Percentiles rank a stretch among this genome's conserved stretches.
Conservation (phyloP, 2,797 vertebrate genomes). For the Peromyscus eremicus region DNA sequence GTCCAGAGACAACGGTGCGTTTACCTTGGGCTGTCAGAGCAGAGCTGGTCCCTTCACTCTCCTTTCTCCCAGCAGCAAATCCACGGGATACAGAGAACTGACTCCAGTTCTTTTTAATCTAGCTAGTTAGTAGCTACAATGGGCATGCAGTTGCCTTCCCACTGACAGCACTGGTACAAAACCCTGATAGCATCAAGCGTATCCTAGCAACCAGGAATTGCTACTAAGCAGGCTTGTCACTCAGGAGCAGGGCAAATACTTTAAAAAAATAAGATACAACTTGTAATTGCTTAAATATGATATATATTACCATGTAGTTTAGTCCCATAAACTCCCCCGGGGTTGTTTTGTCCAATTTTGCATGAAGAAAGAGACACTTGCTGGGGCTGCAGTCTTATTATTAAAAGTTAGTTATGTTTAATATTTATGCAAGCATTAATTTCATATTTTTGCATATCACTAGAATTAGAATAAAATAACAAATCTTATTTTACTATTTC, state of each 20-base stretch:
- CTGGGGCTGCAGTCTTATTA: background rate
- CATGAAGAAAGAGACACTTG: background rate
- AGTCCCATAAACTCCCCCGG: background rate
- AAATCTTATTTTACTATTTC: background rate
- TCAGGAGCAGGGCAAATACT: background rate
- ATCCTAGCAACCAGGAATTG: background rate
- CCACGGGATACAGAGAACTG: background rate
- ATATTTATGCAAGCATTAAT: background rate
- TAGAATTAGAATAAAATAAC: background rate
- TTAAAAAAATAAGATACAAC: background rate
- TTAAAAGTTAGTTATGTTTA: conserved; percentile 11
- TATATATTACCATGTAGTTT: background rate
- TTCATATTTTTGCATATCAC: background rate
- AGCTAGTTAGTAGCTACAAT: background rate
- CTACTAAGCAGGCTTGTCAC: background rate
- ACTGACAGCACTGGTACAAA: background rate
- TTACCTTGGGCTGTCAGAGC: background rate
- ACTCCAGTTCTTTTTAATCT: background rate
- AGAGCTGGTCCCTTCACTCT: background rate
- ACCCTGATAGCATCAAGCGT: background rate
- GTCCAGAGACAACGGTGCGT: background rate
- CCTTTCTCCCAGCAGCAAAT: background rate
- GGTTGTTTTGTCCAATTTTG: background rate
- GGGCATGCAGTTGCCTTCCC: background rate
- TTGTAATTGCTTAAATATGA: conserved; percentile 9